A percentile compares a stretch with the other conserved stretches of the same genome.
Evolutionary conservation across 2,113 vertebrate species (phyloP).

Genomic region (Saimiri boliviensis): DNA sequence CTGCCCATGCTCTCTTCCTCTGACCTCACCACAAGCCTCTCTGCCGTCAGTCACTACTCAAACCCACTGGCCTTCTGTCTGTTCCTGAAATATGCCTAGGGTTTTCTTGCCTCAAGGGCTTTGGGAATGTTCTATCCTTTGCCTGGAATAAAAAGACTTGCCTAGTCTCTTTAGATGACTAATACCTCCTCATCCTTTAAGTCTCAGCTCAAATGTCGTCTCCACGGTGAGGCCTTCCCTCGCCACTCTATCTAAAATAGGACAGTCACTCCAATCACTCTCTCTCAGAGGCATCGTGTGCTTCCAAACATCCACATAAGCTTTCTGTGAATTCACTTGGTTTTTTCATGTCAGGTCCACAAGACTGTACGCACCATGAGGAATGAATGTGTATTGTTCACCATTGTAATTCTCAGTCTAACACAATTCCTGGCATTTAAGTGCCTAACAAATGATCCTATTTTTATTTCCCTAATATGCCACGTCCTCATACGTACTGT

Average conservation of each 20-base stretch:
- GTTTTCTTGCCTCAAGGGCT: background rate
- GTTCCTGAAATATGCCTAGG: background rate
- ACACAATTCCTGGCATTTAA: background rate
- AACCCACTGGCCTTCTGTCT: background rate
- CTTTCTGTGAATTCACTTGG: background rate
- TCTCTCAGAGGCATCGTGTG: background rate
- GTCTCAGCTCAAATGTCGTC: constrained; percentile 16
- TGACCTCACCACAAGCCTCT: background rate
- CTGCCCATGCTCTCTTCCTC: background rate
- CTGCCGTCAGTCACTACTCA: background rate
- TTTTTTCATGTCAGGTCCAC: background rate
- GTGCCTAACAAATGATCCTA: background rate
- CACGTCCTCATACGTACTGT: background rate
- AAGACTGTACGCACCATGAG: background rate
- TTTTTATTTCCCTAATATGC: background rate
- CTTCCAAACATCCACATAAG: constrained; percentile 25
- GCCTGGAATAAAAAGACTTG: background rate
- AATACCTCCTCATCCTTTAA: background rate
- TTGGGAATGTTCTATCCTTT: background rate
- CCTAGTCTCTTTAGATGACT: background rate
- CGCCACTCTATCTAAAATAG: background rate
- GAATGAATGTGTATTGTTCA: background rate
- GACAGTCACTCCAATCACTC: background rate
- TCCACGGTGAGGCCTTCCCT: background rate
- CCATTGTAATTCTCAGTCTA: background rate